Evolutionary conservation across 2,113 vertebrate species (phyloP), one percentile per base, ranked within the genome.

Genomic region (Alectura lathami): DNA sequence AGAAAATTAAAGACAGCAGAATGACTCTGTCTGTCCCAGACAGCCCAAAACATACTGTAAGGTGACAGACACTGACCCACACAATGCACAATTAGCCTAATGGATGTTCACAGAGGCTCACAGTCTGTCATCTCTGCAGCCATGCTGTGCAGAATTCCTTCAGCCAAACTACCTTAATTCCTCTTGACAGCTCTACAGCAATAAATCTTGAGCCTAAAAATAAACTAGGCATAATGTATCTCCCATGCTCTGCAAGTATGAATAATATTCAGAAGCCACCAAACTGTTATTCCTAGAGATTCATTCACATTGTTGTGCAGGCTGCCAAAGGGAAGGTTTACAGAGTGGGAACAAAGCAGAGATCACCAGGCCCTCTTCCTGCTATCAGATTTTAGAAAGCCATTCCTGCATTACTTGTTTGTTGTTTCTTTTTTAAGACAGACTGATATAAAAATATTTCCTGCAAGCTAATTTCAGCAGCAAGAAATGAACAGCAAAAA

Each of bases 121-220:
- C 43, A 86, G 84, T 82, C 68, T 81, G 78, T 95, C 96, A 96
- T 78, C 54, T 79, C 73, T 56, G 64, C 74, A 89, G 91, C 69
- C 87, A 73, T 27, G 5, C 69, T 83, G 40, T 21, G 45, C 79
- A 88, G 69, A 76, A 79, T 40, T 90, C 63, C 81, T 94, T 78
- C 87, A 93, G 68, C 45, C 0, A 2, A 90, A 69, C 91, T 92
- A 76, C 86, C 76, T 92, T 96, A 94, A 97, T 91, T 92, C 68
- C 78, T 94, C 62, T 47, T 91, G 91, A 95, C 95, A 95, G 77
- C 74, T 93, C 80, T 66, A 36, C 11, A 81, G 81, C 80, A 94
- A 73, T 80, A 96, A 95, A 94, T 50, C 43, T 74, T 72, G 50
- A 32, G 88, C 91, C 96, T 97, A 97, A 97, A 97, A 98, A 97